Conservation (phyloP, 2,888 invertebrate species). For the Tenthredo scrophulariae region DNA sequence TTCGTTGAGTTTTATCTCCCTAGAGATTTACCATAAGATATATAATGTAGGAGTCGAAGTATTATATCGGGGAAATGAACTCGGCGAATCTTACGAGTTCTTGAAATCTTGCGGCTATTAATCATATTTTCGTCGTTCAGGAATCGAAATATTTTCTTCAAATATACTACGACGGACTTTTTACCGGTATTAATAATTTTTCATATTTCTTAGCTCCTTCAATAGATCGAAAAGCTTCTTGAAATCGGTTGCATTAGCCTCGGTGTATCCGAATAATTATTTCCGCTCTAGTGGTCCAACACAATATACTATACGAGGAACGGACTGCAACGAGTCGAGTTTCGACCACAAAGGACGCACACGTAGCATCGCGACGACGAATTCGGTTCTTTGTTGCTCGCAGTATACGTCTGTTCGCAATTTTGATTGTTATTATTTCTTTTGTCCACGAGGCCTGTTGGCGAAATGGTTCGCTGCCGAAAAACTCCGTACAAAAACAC, state of each 20-base stretch:
- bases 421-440: conserved; percentile 30
- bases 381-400: conserved; percentile 37
- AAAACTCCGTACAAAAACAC: not conserved
- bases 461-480: not conserved
- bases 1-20: not conserved
- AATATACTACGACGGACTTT: not conserved
- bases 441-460: conserved; percentile 3
- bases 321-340: conserved; percentile 25
- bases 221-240: not conserved
- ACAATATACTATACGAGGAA: not conserved
- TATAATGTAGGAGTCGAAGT: not conserved
- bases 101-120: not conserved
- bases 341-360: conserved; percentile 15
- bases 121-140: not conserved
- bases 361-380: not conserved
- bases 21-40: conserved; percentile 3
- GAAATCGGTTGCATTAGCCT: not conserved
- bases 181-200: not conserved
- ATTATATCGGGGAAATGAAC: conserved; percentile 24
- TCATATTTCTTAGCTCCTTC: not conserved
- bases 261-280: conserved; percentile 15
- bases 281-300: not conserved
- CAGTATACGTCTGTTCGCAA: conserved; percentile 17
- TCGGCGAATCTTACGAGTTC: not conserved
- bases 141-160: not conserved